These are phyloP conservation scores for Delphinus delphis DNA, from an alignment of 2,113 vertebrate species.

Conservation along the genomic window DNA sequence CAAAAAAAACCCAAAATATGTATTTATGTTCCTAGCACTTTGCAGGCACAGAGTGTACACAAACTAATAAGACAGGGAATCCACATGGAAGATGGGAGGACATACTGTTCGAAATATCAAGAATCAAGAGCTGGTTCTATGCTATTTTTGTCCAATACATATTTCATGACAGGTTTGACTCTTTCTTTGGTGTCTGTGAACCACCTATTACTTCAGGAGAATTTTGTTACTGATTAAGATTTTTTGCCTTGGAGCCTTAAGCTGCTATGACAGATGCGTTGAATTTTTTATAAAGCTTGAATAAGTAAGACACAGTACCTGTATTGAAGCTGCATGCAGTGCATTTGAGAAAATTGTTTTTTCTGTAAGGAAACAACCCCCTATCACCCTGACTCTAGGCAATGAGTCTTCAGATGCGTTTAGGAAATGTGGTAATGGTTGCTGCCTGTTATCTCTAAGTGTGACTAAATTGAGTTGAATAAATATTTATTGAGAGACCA, in stretches of 20 bases:
- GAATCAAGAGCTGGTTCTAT: not conserved
- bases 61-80: not conserved
- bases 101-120: not conserved
- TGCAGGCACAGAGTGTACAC: not conserved
- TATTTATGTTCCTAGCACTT: not conserved
- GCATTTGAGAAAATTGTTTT: not conserved
- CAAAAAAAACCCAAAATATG: not conserved
- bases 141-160: not conserved
- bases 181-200: not conserved
- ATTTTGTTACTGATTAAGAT: conserved; percentile 37
- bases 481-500: not conserved
- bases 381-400: not conserved
- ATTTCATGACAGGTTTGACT: conserved; percentile 17
- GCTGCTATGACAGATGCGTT: not conserved
- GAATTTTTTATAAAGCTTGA: conserved; percentile 26
- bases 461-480: not conserved
- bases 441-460: conserved; percentile 18
- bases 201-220: not conserved
- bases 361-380: not conserved
- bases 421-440: not conserved
- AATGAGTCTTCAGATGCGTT: conserved; percentile 6
- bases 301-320: not conserved
- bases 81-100: not conserved
- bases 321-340: not conserved
- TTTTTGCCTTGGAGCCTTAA: not conserved